Evolutionary conservation across 2,113 vertebrate genomes (phyloP).

Genomic region (Columba janthina): DNA sequence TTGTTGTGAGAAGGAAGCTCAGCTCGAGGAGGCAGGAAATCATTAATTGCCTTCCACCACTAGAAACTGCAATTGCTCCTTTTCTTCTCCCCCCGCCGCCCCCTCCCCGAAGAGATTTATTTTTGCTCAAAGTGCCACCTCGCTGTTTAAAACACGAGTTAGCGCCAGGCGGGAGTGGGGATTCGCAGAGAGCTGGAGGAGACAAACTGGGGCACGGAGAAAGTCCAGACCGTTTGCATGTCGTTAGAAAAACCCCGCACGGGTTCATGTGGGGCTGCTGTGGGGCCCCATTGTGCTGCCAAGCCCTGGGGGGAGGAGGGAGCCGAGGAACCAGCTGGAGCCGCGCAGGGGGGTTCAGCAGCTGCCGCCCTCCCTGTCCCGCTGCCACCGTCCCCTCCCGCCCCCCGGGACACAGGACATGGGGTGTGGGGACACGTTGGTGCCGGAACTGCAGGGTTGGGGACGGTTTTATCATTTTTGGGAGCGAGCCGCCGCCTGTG

Average conservation of each 20-base stretch:
- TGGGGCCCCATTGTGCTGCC: neutral
- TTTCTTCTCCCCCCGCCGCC: neutral
- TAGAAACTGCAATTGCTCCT: neutral
- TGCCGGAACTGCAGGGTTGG: rapidly evolving
- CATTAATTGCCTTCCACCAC: neutral
- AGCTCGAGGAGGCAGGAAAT: neutral
- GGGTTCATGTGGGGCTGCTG: conserved; percentile 26
- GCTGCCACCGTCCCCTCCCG: neutral
- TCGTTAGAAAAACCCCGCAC: neutral
- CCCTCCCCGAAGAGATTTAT: neutral
- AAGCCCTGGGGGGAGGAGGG: neutral
- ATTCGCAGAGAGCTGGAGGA: neutral
- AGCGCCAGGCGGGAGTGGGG: neutral
- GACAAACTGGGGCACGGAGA: neutral
- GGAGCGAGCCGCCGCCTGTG: too few species aligned
- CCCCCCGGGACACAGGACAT: too few species aligned
- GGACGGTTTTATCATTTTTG: too few species aligned
- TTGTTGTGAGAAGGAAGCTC: neutral
- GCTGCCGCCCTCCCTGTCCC: neutral
- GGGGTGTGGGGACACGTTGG: neutral
- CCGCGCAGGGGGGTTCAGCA: neutral
- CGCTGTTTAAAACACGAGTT: neutral
- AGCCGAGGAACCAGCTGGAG: neutral
- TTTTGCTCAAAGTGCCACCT: neutral
- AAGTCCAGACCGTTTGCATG: neutral